These are phyloP conservation scores for Xylota sylvarum DNA, from an alignment of 2,888 invertebrate species.

Conservation along the genomic window DNA sequence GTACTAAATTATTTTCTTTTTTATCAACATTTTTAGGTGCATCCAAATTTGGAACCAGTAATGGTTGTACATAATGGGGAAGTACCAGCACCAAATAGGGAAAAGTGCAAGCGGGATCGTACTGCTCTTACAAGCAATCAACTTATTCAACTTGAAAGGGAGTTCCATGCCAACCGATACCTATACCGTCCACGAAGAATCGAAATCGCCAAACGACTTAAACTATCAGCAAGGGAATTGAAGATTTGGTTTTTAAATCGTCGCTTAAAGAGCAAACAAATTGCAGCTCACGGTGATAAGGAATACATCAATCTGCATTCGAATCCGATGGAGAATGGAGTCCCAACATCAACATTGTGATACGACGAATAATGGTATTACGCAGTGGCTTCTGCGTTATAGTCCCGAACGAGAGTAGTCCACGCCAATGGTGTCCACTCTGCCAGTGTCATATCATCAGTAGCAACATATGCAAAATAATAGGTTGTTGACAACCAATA, in stretches of 20 bases:
- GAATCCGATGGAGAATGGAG: no score
- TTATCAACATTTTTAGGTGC: conserved; percentile 59
- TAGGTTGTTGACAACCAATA: conserved; percentile 7
- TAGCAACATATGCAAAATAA: conserved; percentile 28
- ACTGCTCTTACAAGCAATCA: conserved; percentile 98
- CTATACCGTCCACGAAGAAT: conserved; percentile 96
- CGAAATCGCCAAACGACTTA: conserved; percentile 97
- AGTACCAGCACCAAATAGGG: conserved; percentile 39
- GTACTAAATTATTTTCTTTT: conserved; percentile 34
- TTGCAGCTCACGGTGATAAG: conserved; percentile 64
- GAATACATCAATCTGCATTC: conserved; percentile 43
- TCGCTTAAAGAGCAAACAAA: conserved; percentile 90
- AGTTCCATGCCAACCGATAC: conserved; percentile 98
- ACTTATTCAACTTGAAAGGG: conserved; percentile 97
- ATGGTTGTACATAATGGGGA: conserved; percentile 19
- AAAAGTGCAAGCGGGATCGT: conserved; percentile 90
- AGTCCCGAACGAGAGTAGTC: conserved; percentile 54
- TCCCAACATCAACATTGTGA: conserved; percentile 11
- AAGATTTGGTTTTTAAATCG: conserved; percentile 95
- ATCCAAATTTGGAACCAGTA: conserved; percentile 36
- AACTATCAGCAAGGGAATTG: conserved; percentile 94
- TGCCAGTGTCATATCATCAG: conserved; percentile 47
- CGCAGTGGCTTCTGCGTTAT: conserved; percentile 79
- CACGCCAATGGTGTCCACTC: conserved; percentile 13
- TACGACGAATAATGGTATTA: conserved; percentile 78